Evolutionary conservation across 2,888 invertebrate genomes (phyloP).

Genomic region (Dioctria linearis): DNA sequence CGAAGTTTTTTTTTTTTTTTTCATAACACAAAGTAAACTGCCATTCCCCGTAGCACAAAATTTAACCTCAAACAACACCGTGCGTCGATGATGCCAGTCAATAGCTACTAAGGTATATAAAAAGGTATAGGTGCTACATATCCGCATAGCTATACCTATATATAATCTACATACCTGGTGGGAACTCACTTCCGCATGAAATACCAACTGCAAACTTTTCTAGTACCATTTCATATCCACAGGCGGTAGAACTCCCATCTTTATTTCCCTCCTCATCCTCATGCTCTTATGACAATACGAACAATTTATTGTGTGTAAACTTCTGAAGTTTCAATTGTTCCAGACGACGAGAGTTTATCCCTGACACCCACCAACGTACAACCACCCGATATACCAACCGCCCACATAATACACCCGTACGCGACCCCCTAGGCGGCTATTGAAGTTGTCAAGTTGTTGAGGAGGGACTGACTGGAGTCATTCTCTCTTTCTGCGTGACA

Average conservation of each 20-base stretch:
- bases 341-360: conserved; percentile 22
- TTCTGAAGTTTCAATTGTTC: conserved; percentile 47
- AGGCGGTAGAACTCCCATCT: background rate
- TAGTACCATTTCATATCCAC: background rate
- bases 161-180: background rate
- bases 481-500: background rate
- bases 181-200: background rate
- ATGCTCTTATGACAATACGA: conserved; percentile 10
- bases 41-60: conserved; percentile 8
- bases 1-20: background rate
- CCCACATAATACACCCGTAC: background rate
- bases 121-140: no score
- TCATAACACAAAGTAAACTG: conserved; percentile 3
- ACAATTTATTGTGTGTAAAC: conserved; percentile 47
- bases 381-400: background rate
- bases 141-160: background rate
- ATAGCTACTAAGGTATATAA: no score
- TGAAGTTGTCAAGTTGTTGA: conserved; percentile 27
- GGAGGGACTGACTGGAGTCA: background rate
- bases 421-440: conserved; percentile 6
- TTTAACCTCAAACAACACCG: conserved; percentile 40
- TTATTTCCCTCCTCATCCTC: conserved; percentile 13
- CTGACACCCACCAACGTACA: background rate
- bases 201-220: conserved; percentile 36
- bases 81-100: background rate